Conservation (phyloP, 2,888 invertebrate genomes). For the Empis livida region DNA sequence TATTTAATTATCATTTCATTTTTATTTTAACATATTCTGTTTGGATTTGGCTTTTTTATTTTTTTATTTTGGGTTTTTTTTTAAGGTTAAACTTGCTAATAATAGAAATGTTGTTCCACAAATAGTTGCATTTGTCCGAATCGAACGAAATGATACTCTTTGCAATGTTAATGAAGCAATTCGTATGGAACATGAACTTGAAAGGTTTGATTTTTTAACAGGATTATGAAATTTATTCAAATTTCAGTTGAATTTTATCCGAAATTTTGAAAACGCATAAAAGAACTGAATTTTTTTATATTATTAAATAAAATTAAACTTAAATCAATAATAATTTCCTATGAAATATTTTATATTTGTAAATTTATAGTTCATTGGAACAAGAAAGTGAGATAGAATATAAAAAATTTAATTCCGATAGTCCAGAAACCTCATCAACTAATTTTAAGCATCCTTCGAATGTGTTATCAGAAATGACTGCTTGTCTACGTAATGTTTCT, state of each 20-base stretch:
- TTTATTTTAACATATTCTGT: not conserved
- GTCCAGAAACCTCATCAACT: not conserved
- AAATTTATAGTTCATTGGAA: too few species aligned
- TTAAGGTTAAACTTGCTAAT: constrained; percentile 28
- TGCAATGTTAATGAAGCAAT: constrained; percentile 60
- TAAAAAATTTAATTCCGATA: too few species aligned
- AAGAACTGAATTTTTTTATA: too few species aligned
- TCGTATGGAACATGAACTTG: constrained; percentile 44
- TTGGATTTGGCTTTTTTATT: not conserved
- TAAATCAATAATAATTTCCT: not conserved
- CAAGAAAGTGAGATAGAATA: too few species aligned
- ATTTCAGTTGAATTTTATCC: too few species aligned
- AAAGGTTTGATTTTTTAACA: constrained; percentile 23
- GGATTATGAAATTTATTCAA: too few species aligned
- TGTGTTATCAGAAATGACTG: not conserved
- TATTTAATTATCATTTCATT: not conserved
- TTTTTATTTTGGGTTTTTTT: not conserved
- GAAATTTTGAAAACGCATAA: too few species aligned
- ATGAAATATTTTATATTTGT: too few species aligned
- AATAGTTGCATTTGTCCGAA: constrained; percentile 58
- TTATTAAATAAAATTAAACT: not conserved
- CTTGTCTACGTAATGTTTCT: not conserved
- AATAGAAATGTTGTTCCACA: constrained; percentile 22
- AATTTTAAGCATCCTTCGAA: not conserved
- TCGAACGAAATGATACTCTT: constrained; percentile 46